phyloP scores from a whole-genome alignment of 2,113 vertebrate genomes.

The Tenebrosternarchus preto region DNA sequence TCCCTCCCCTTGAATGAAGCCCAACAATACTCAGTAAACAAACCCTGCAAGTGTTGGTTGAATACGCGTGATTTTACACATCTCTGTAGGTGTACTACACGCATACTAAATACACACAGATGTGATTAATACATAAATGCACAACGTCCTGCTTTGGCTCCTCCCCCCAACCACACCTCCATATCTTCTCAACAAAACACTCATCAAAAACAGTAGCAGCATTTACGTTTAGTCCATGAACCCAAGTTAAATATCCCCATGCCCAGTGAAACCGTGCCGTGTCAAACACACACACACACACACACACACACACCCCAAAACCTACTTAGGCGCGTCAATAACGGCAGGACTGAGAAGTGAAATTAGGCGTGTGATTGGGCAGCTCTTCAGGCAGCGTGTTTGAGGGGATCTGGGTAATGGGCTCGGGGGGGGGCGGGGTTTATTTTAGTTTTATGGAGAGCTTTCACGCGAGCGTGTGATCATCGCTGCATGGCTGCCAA shows the following conservation, averaged over 20 bases:
- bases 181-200: no score
- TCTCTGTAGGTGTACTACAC: no score
- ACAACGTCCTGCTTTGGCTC: no score
- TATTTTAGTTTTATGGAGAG: constrained; percentile 25
- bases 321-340: background rate
- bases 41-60: no score
- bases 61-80: no score
- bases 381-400: constrained; percentile 10
- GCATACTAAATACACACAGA: no score
- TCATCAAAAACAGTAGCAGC: no score
- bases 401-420: constrained; percentile 19
- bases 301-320: background rate
- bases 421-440: background rate
- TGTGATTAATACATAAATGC: no score
- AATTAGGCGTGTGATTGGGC: constrained; percentile 34
- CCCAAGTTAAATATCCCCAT: background rate
- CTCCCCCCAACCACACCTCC: no score
- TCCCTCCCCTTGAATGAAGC: no score
- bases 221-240: no score
- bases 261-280: background rate
- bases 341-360: background rate
- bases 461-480: constrained; percentile 18
- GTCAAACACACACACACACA: background rate
- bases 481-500: constrained; percentile 23
- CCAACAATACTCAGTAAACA: no score